Evolutionary conservation across 2,113 vertebrate genomes (phyloP), one percentile per base, ranked within the genome.

Genomic region (Struthidea cinerea): DNA sequence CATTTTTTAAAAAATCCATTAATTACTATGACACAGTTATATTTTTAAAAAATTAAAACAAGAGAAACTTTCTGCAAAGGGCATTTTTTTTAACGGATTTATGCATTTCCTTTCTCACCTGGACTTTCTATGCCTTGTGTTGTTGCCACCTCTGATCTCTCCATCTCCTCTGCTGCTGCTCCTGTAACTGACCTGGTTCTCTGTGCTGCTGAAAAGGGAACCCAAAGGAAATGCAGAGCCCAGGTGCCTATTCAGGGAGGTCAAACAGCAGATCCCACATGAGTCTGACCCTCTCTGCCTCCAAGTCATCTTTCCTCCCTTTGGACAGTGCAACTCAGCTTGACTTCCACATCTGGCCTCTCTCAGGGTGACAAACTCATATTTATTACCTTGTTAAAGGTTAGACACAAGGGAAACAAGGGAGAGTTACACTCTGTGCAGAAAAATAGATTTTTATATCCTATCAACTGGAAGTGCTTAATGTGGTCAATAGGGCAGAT

Each of bases 361-460:
- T 73, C 41, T 49, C 68, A 59, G 56, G 23, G 21, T 75, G 37
- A 28, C 53, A 69, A 56, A 27, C 13, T 53, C 35, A 1, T 68
- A 47, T 60, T 71, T 60, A 61, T 82, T 60, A 64, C 19, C 65
- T 93, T 87, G 42, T 82, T 64, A 87, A 87, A 59, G 39, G 41
- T 35, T 2, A 78, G 60, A 56, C 26, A 61, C 23, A 49, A 50
- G 30, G 20, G 49, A 52, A 94, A 50, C 0, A 11, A 63, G 33
- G 69, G 32, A 23, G 44, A 82, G 22, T 91, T 63, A 33, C 5
- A 5, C 28, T 42, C 57, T 19, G 30, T 52, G 64, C 35, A 56
- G 78, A 68, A 42, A 71, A 89, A 89, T 16, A 59, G 64, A 39
- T 56, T 92, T 76, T 94, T 86, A 32, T 47, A 13, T 61, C 55